Evolutionary conservation across 2,113 vertebrate species (phyloP), one percentile per base, ranked within the genome.

Genomic region (Patagioenas fasciata): DNA sequence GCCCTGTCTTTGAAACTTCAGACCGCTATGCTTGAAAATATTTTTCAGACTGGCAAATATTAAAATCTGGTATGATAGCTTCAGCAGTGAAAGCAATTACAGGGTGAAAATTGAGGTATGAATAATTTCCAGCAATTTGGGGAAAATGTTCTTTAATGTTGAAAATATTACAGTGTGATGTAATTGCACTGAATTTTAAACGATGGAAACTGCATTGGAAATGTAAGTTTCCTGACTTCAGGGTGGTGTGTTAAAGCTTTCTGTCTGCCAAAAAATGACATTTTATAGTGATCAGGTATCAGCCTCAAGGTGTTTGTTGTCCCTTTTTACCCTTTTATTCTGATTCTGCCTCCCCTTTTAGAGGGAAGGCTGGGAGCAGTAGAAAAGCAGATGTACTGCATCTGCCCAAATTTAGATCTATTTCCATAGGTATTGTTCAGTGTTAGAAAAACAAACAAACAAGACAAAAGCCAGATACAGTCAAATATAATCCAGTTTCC

Each of bases 141-240:
- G 77, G 36, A 82, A 81, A 96, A 72, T 29, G 25, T 81, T 94
- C 73, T 86, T 74, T 53, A 81, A 38, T 72, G 40, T 74, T 88
- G 74, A 80, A 92, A 90, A 57, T 88, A 74, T 66, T 88, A 47
- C 32, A n/a, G 48, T 75, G 29, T 88, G 29, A n/a, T 84, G 21
- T 92, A 91, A 97, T 91, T 91, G 88, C 70, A 40, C 7, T 79
- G 80, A 90, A 94, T 81, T 89, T 67, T 81, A 84, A 91, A 54
- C 93, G 32, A n/a, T 65, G 77, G 44, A n/a, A 81, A 47, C 32
- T 92, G 93, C 53, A 31, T 78, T 86, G 11, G 82, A 94, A 95
- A 54, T 38, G 5, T 2, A 6, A 20, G 15, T 89, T 94, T 91
- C 36, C 75, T 79, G 92, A 26, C 70, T 93, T 91, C 65, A 51